A percentile compares a stretch with the other conserved stretches of the same genome.
Conservation (phyloP, 2,888 invertebrate species). For the Steromphala cineraria region DNA sequence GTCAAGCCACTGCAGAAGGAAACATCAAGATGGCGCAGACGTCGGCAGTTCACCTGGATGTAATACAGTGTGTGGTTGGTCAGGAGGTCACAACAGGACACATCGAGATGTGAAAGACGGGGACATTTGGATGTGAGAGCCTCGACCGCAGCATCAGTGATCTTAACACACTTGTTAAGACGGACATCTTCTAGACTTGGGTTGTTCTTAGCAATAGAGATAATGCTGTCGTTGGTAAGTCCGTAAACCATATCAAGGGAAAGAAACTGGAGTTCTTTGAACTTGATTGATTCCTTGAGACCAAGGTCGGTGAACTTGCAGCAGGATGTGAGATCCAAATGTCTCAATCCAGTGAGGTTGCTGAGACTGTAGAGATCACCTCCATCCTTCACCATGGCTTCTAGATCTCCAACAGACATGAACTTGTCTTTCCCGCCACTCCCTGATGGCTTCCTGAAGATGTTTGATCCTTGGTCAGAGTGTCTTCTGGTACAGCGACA, state of each 20-base stretch:
- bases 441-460: slow-evolving; percentile 61
- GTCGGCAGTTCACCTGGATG: slow-evolving; percentile 77
- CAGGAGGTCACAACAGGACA: slow-evolving; percentile 81
- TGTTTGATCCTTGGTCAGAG: slow-evolving; percentile 39
- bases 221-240: slow-evolving; percentile 82
- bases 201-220: slow-evolving; percentile 81
- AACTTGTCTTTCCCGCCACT: slow-evolving; percentile 39
- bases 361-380: slow-evolving; percentile 44
- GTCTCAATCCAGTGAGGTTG: slow-evolving; percentile 75
- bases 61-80: slow-evolving; percentile 80
- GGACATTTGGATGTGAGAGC: slow-evolving; percentile 76
- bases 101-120: slow-evolving; percentile 79
- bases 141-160: slow-evolving; percentile 81
- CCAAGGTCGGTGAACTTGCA: slow-evolving; percentile 85
- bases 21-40: slow-evolving; percentile 80
- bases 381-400: slow-evolving; percentile 30
- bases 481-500: slow-evolving; percentile 56
- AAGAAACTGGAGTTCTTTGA: slow-evolving; percentile 81
- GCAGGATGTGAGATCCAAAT: slow-evolving; percentile 83
- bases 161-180: slow-evolving; percentile 82
- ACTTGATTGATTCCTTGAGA: slow-evolving; percentile 82
- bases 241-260: slow-evolving; percentile 83
- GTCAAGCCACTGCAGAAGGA: slow-evolving; percentile 74
- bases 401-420: slow-evolving; percentile 27
- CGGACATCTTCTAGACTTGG: slow-evolving; percentile 82